phyloP scores from a whole-genome alignment of 1,140 invertebrate genomes.

The Pseudachorutes palmiensis region DNA sequence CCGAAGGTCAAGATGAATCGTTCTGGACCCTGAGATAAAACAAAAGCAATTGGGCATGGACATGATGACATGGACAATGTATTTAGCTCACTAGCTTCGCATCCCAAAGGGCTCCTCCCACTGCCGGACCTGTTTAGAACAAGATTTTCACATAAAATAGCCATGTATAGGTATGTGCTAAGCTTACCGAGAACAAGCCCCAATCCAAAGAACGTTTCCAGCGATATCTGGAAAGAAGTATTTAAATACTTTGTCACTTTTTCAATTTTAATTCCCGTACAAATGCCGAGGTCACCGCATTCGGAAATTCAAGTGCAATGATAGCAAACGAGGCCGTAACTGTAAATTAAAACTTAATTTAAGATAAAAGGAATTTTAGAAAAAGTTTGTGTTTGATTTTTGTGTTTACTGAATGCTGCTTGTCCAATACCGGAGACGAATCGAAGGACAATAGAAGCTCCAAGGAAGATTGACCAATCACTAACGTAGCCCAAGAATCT shows the following conservation, averaged over 20 bases:
- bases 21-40: neutral
- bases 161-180: neutral
- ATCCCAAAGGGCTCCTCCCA: conserved; percentile 8
- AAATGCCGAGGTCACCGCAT: conserved; percentile 80
- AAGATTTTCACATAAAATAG: conserved; percentile 66
- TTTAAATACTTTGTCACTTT: too few relatives aligned
- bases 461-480: neutral
- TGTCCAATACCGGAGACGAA: neutral
- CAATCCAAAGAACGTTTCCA: neutral
- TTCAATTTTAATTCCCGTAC: too few relatives aligned
- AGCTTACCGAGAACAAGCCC: neutral
- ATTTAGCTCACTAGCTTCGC: neutral
- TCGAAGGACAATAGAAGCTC: neutral
- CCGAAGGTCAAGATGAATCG: neutral
- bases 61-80: too few relatives aligned
- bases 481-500: neutral
- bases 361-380: neutral
- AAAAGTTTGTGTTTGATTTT: too few relatives aligned
- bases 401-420: neutral
- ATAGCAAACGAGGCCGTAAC: neutral
- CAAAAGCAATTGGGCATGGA: neutral
- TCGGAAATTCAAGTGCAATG: conserved; percentile 61
- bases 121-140: conserved; percentile 53
- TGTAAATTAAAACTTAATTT: neutral
- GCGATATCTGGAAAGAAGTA: too few relatives aligned